A percentile compares a stretch with the other conserved stretches of the same genome.
These are phyloP conservation scores for Eugnorisma glareosa DNA, from an alignment of 2,888 invertebrate species.

Conservation along the genomic window DNA sequence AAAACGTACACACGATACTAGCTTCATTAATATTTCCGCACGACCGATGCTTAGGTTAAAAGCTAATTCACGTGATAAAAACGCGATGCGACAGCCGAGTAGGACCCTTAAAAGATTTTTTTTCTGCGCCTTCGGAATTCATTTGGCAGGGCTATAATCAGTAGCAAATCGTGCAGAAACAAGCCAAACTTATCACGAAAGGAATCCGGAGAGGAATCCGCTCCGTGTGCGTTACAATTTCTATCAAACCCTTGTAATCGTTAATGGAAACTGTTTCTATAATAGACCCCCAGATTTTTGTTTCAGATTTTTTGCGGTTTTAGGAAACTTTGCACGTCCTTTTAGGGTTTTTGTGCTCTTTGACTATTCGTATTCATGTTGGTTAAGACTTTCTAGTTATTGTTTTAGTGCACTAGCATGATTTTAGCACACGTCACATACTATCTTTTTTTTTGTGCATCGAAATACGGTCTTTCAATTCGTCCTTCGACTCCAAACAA, in stretches of 20 bases:
- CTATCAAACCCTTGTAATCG: slow-evolving; percentile 67
- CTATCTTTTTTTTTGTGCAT: not conserved
- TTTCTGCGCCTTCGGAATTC: slow-evolving; percentile 78
- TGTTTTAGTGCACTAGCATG: not conserved
- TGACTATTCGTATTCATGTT: not conserved
- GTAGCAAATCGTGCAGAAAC: slow-evolving; percentile 84
- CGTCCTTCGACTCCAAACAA: too few relatives aligned
- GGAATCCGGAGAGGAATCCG: slow-evolving; percentile 79
- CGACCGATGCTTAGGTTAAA: slow-evolving; percentile 57
- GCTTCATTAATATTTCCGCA: slow-evolving; percentile 62
- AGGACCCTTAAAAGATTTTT: slow-evolving; percentile 68
- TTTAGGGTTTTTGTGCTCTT: not conserved
- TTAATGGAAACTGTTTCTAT: slow-evolving; percentile 62
- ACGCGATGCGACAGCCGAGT: slow-evolving; percentile 52
- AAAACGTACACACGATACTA: slow-evolving; percentile 31
- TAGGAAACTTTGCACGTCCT: slow-evolving; percentile 16
- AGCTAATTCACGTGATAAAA: slow-evolving; percentile 64
- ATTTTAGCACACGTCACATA: not conserved
- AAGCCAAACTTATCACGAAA: slow-evolving; percentile 77
- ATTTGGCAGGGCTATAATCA: slow-evolving; percentile 81
- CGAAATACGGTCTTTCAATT: too few relatives aligned
- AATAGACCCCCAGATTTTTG: slow-evolving; percentile 39
- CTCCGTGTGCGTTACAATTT: slow-evolving; percentile 71
- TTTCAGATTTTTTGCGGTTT: slow-evolving; percentile 28
- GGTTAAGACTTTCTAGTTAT: not conserved